Conservation (phyloP, 2,888 invertebrate species). For the Exephanes ischioxanthus region DNA sequence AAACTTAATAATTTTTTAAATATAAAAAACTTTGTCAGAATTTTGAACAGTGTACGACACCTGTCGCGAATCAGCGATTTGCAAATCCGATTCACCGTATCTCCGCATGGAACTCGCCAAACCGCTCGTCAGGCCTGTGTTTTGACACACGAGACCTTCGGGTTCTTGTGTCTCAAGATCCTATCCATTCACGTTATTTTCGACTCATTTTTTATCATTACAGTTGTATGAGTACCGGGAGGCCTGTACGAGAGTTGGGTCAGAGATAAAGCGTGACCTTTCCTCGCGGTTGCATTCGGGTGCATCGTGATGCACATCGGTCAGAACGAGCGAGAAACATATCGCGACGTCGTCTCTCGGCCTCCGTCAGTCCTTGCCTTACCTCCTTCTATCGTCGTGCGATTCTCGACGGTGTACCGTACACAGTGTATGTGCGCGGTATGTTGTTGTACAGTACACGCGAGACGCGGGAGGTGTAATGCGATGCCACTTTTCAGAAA, state of each 20-base stretch:
- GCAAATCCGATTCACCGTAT: not conserved
- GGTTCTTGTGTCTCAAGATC: slow-evolving; percentile 3
- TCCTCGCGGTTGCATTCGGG: slow-evolving; percentile 73
- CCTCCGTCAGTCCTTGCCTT: slow-evolving; percentile 12
- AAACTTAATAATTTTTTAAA: too few species aligned
- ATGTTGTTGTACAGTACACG: slow-evolving; percentile 45
- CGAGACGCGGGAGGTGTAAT: slow-evolving; percentile 72
- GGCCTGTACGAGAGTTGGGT: slow-evolving; percentile 54
- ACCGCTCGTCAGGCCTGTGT: not conserved
- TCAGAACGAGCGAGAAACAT: slow-evolving; percentile 71
- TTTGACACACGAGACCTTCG: slow-evolving; percentile 8
- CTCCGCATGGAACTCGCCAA: not conserved
- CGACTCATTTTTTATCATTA: slow-evolving; percentile 31
- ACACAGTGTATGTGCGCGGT: slow-evolving; percentile 29
- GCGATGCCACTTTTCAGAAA: slow-evolving; percentile 72
- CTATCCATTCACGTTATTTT: slow-evolving; percentile 6
- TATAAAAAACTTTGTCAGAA: not conserved
- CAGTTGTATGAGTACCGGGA: slow-evolving; percentile 33
- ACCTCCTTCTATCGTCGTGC: slow-evolving; percentile 33
- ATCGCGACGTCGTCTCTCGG: slow-evolving; percentile 59
- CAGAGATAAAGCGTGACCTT: slow-evolving; percentile 74
- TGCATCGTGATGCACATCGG: slow-evolving; percentile 73
- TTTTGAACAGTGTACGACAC: not conserved
- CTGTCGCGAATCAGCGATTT: not conserved
- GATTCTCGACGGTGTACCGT: slow-evolving; percentile 33